Evolutionary conservation across 2,113 vertebrate genomes (phyloP).

Genomic region (Coreoperca whiteheadi): DNA sequence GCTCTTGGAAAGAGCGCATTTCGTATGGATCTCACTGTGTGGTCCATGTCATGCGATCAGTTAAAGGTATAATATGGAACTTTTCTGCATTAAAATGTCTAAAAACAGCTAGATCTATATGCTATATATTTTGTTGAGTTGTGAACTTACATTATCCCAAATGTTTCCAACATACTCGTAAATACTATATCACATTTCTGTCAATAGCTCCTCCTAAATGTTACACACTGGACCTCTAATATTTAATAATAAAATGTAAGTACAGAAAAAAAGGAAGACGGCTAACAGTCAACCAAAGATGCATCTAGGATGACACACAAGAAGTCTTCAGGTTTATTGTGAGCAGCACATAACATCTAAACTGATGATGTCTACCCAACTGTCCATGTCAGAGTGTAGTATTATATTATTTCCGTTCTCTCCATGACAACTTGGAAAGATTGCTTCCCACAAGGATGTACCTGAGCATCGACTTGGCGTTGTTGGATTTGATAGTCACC

Average conservation of each 20-base stretch:
- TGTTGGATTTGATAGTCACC: slow-evolving; percentile 24
- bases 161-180: too few species aligned
- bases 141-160: too few species aligned
- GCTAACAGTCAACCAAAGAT: background rate
- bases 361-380: background rate
- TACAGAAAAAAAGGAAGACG: background rate
- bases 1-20: slow-evolving; percentile 5
- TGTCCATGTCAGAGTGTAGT: background rate
- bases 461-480: slow-evolving; percentile 7
- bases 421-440: slow-evolving; percentile 11
- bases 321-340: background rate
- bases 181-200: too few species aligned
- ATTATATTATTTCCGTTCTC: background rate
- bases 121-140: too few species aligned
- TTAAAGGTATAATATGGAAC: too few species aligned
- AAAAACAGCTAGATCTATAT: too few species aligned
- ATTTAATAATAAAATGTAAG: background rate
- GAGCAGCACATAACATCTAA: background rate
- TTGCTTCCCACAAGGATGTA: slow-evolving; percentile 30
- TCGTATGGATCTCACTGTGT: background rate
- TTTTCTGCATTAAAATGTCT: too few species aligned
- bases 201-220: too few species aligned
- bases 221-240: too few species aligned
- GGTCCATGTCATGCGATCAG: background rate
- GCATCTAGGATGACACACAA: background rate